Base-by-base conservation (phyloP, 1,140 invertebrate genomes). In the Acromyrmex charruanus region DNA sequence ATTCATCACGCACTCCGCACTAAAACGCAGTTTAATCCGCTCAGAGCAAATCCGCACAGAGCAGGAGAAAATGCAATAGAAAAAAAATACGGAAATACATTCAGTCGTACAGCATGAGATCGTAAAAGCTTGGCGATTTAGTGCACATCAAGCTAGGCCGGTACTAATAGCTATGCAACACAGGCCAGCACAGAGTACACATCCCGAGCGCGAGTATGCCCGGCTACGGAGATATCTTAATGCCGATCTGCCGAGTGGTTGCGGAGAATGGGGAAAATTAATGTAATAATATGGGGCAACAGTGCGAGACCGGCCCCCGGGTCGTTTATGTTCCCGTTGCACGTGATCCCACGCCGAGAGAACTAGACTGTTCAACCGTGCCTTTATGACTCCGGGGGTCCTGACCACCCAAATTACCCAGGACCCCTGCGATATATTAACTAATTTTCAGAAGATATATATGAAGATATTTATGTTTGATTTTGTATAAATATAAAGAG, bases 201-300 rank as follows among this genome's bases (percentile, higher is more conserved):
- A n/a, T 44, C 28, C 3, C 55, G 72, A 35, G 35, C 28, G 58
- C 51, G 53, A 39, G 44, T 59, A 66, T 58, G 39, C 53, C 53
- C 71, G 55, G 14, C 39, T 16, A 21, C 18, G 21, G n/a, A 16
- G 55, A 51, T 87, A 87, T 87, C 81, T 86, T 71, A 86, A 86
- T 65, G 39, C 66, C 44, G 58, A 86, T 88, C 82, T 88, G 49
- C 68, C 68, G 14, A 65, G 55, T 79, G 66, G 72, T 86, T 71
- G 79, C 74, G 9, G 72, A 79, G 85, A 84, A 77, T 68, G 51
- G 53, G 51, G 49, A 51, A 79, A 77, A 87, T 84, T 77, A 89
- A 77, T 79, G 85, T 85, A 85, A 88, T 79, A 85, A 85, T 79
- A 79, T 53, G 25, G 63, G 51, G 59, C 75, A 75, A 21, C 53